A percentile compares a stretch with the other conserved stretches of the same genome.
phyloP scores from a whole-genome alignment of 2,888 invertebrate genomes.

The Drosophila longiperda region DNA sequence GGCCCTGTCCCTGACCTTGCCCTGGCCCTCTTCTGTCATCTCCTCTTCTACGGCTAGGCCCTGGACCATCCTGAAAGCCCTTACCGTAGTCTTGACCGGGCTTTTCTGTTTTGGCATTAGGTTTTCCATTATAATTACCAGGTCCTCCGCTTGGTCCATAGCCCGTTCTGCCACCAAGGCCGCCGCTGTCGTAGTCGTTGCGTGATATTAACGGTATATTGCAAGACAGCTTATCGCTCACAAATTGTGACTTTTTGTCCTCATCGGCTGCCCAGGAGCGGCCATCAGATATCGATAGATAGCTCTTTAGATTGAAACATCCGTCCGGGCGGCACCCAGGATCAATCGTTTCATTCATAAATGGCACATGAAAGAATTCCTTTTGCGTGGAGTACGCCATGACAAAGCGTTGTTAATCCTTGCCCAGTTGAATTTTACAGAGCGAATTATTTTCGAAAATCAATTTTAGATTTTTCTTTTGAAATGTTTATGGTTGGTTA shows the following conservation, averaged over 20 bases:
- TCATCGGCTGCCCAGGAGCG: conserved; percentile 82
- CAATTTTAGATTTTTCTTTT: conserved; percentile 51
- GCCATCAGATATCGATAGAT: conserved; percentile 78
- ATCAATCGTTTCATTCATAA: conserved; percentile 70
- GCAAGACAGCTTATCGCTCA: conserved; percentile 81
- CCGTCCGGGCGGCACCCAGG: conserved; percentile 69
- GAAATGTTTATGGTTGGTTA: conserved; percentile 41
- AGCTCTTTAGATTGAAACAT: conserved; percentile 79
- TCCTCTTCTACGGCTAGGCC: not conserved
- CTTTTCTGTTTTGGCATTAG: not conserved
- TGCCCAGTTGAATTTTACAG: conserved; percentile 22
- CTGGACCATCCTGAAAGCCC: not conserved
- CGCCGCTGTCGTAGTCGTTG: conserved; percentile 3
- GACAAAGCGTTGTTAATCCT: conserved; percentile 3
- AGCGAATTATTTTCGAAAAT: conserved; percentile 36
- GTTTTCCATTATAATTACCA: conserved; percentile 3
- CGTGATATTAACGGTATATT: conserved; percentile 54
- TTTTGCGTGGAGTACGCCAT: conserved; percentile 85
- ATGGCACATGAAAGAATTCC: conserved; percentile 81
- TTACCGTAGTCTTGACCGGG: conserved; percentile 11
- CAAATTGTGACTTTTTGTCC: conserved; percentile 77
- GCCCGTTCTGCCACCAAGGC: conserved; percentile 19
- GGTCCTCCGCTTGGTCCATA: conserved; percentile 9
- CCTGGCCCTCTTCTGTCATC: not conserved
- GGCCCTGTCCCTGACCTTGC: not conserved